Evolutionary conservation across 1,140 invertebrate species (phyloP).

Genomic region (Steinernema khuongi): DNA sequence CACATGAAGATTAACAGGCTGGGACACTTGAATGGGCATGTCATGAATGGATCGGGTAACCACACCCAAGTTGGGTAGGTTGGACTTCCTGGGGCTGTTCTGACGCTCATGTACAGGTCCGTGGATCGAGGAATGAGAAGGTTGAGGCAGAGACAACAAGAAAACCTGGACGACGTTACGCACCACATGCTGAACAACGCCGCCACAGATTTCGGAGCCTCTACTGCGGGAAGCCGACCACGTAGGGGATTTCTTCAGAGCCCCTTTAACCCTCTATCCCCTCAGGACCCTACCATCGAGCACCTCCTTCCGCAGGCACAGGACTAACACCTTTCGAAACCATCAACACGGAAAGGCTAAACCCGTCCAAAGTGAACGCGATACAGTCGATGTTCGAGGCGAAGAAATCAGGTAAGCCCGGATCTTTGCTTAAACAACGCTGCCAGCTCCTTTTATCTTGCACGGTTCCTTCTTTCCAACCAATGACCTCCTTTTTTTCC

Average conservation of each 20-base stretch:
- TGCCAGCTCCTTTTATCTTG: constrained; percentile 6
- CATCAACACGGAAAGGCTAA: constrained; percentile 54
- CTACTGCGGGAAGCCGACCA: not conserved
- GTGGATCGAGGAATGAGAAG: constrained; percentile 15
- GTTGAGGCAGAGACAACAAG: constrained; percentile 3
- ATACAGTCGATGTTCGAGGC: constrained; percentile 55
- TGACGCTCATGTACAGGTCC: constrained; percentile 14
- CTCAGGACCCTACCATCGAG: constrained; percentile 20
- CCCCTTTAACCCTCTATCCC: not conserved
- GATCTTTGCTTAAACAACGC: not conserved
- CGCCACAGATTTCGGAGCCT: not conserved
- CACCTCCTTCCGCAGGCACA: not conserved
- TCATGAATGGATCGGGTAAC: constrained; percentile 5
- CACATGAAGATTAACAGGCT: constrained; percentile 18
- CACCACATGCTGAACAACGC: not conserved
- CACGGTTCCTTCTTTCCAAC: not conserved
- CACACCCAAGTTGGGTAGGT: not conserved
- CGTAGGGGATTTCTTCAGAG: not conserved
- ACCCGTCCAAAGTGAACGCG: constrained; percentile 49
- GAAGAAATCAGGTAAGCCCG: constrained; percentile 5
- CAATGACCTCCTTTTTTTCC: too few species aligned
- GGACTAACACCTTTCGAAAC: constrained; percentile 48
- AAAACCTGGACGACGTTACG: not conserved
- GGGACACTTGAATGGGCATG: not conserved
- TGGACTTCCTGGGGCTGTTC: not conserved